Evolutionary conservation across 1,140 invertebrate genomes (phyloP).

Genomic region (Hermetia illucens): DNA sequence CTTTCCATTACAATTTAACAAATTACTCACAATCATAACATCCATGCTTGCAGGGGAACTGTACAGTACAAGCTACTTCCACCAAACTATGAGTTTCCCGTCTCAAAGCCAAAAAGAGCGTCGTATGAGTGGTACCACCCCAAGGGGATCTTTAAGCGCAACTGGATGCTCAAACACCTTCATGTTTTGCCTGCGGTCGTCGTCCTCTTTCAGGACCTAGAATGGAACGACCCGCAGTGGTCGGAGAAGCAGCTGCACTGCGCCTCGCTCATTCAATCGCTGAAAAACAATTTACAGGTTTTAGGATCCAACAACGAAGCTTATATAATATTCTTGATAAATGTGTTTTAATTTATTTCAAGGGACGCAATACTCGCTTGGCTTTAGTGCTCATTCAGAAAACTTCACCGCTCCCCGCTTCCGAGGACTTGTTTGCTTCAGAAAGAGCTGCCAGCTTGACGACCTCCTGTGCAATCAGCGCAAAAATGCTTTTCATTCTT

Average conservation of each 20-base stretch:
- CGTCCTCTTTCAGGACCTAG: slow-evolving; percentile 90
- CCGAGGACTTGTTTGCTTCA: slow-evolving; percentile 72
- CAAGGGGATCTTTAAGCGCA: slow-evolving; percentile 88
- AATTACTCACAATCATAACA: neutral
- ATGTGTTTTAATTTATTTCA: slow-evolving; percentile 31
- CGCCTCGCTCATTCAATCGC: slow-evolving; percentile 72
- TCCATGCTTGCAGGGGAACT: slow-evolving; percentile 40
- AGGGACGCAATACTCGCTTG: slow-evolving; percentile 74
- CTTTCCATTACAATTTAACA: neutral
- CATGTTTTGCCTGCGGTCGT: slow-evolving; percentile 81
- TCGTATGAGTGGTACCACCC: slow-evolving; percentile 94
- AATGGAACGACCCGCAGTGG: slow-evolving; percentile 92
- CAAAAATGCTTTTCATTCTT: slow-evolving; percentile 83
- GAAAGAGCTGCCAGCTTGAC: slow-evolving; percentile 82
- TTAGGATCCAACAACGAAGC: slow-evolving; percentile 12
- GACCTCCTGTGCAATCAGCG: slow-evolving; percentile 76
- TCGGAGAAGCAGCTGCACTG: slow-evolving; percentile 90
- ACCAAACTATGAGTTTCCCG: slow-evolving; percentile 72
- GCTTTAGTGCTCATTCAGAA: slow-evolving; percentile 83
- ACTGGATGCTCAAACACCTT: slow-evolving; percentile 93
- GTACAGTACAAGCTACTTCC: slow-evolving; percentile 71
- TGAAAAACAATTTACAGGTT: slow-evolving; percentile 42
- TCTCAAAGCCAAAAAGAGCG: slow-evolving; percentile 77
- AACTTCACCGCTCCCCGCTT: slow-evolving; percentile 54
- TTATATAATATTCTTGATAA: neutral